Conservation (phyloP, 2,888 invertebrate genomes). For the Eristalinus aeneus region DNA sequence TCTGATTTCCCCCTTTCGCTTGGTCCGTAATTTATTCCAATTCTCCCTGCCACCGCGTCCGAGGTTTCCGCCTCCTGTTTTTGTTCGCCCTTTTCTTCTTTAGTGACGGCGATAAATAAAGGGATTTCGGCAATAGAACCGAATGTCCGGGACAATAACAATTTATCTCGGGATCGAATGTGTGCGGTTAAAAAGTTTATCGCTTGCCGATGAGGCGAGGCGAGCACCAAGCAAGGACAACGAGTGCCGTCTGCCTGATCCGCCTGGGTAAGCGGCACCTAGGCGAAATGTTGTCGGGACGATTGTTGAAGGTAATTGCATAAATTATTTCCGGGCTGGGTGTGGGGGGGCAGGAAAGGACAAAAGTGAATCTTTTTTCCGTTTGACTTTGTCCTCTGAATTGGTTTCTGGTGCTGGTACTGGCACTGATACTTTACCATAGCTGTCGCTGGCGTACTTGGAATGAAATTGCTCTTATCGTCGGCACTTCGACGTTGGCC, state of each 20-base stretch:
- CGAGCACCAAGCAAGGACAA: not conserved
- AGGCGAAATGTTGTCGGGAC: constrained; percentile 38
- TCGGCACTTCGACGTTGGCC: constrained; percentile 18
- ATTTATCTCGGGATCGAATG: constrained; percentile 68
- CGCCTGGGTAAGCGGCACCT: not conserved
- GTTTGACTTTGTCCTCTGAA: not conserved
- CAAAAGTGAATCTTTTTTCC: constrained; percentile 42
- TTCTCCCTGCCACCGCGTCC: constrained; percentile 9
- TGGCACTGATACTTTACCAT: not conserved
- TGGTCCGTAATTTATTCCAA: constrained; percentile 60
- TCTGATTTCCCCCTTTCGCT: constrained; percentile 27
- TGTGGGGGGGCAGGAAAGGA: constrained; percentile 31
- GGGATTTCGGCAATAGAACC: constrained; percentile 67
- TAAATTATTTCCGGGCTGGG: constrained; percentile 60
- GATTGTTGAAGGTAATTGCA: constrained; percentile 65
- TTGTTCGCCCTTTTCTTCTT: constrained; percentile 29
- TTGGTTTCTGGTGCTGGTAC: constrained; percentile 11
- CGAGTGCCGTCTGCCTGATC: not conserved
- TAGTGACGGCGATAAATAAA: constrained; percentile 60
- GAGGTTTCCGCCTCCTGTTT: constrained; percentile 41
- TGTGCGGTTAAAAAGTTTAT: constrained; percentile 70
- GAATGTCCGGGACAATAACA: constrained; percentile 69
- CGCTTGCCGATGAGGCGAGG: constrained; percentile 24
- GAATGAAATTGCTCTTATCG: constrained; percentile 44
- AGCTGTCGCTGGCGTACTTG: constrained; percentile 33